These are phyloP conservation scores for Lithobates pipiens DNA, from an alignment of 2,797 vertebrate species.

Conservation along the genomic window DNA sequence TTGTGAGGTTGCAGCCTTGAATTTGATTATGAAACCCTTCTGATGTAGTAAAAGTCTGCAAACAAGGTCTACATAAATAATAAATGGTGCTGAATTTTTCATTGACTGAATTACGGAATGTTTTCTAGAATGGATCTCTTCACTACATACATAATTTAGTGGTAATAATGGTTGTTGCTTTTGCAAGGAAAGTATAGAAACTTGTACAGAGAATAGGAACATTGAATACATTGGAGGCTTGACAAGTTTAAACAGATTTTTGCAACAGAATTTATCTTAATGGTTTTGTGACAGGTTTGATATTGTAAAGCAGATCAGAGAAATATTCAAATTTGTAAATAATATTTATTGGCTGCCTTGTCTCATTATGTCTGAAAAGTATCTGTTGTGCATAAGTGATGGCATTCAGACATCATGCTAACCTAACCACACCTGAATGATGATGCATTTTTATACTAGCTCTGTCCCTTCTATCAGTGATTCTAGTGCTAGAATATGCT, in stretches of 20 bases:
- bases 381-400: too few relatives aligned
- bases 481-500: too few relatives aligned
- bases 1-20: constrained; percentile 30
- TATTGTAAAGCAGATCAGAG: background rate
- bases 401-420: too few relatives aligned
- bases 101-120: constrained; percentile 58
- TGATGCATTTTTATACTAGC: too few relatives aligned
- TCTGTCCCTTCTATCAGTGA: too few relatives aligned
- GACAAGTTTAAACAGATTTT: background rate
- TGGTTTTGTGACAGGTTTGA: background rate
- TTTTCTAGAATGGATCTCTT: constrained; percentile 53
- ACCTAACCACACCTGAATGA: too few relatives aligned
- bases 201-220: constrained; percentile 1
- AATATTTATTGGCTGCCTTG: background rate
- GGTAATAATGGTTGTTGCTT: constrained; percentile 56
- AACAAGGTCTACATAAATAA: constrained; percentile 57
- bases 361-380: background rate
- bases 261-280: background rate
- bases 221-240: background rate
- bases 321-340: background rate
- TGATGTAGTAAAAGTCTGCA: constrained; percentile 53
- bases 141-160: constrained; percentile 41
- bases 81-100: constrained; percentile 60
- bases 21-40: constrained; percentile 36
- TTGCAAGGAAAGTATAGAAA: constrained; percentile 36